Base-by-base conservation (phyloP, 2,113 vertebrate genomes). In the Piprites chloris region DNA sequence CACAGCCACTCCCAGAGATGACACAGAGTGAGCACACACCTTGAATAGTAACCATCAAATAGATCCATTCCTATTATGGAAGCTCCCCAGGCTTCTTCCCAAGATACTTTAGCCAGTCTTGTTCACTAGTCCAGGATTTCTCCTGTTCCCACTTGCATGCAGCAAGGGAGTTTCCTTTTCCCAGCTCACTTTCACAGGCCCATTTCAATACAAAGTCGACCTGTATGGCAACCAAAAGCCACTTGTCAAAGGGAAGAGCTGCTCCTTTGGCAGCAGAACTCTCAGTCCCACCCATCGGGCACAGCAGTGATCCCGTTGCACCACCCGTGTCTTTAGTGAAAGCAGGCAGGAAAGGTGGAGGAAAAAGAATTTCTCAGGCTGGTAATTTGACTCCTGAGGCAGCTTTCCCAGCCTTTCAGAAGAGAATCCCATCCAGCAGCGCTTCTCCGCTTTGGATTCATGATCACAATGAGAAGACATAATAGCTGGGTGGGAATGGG, bases 401-500 rank as follows among this genome's bases (percentile, higher is more conserved):
- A 86, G 63, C 33, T 92, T 93, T 39, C 32, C 35, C 35, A 71
- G 55, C 35, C 30, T 79, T 79, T 88, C 44, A 65, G 81, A 61
- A 59, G 50, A 44, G 30, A 90, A 88, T 41, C 84, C 56, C 52
- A 86, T 72, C 91, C 37, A 62, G 28, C 65, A 62, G 82, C 0
- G 1, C 47, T 59, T 66, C 91, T 67, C 75, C 44, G 8, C 55
- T 77, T 77, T 19, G 49, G 93, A 85, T 74, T 90, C 93, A 62
- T 3, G 26, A 52, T 62, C 59, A 56, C 52, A 86, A 67, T 65
- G 33, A 53, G 72, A 21, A 53, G 55, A n/a, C 14, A 37, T 41
- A 85, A 88, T 13, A 74, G 92, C 68, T 37, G 59, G 85, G 30
- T 88, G 85, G 83, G 72, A 95, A 89, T 23, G 80, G 72, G 33